These are phyloP conservation scores for Trissolcus basalis DNA, from an alignment of 1,140 invertebrate genomes.

Conservation along the genomic window DNA sequence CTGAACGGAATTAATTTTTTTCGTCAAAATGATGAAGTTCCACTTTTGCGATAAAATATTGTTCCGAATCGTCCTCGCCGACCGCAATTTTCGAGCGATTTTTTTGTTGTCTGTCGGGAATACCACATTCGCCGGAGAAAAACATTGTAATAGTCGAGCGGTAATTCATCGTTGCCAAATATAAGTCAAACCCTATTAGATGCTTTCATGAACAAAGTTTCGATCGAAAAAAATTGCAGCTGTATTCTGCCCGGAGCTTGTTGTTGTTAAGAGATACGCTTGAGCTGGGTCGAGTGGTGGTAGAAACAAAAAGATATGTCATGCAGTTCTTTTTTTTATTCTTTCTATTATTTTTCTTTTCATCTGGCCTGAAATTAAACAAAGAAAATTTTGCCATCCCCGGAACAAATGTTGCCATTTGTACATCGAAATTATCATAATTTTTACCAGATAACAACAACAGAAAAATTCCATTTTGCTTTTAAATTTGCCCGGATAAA, in stretches of 20 bases:
- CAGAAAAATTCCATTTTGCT: no score
- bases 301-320: slow-evolving; percentile 25
- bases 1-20: no score
- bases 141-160: slow-evolving; percentile 36
- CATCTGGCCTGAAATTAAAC: no score
- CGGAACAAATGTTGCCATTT: no score
- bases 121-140: slow-evolving; percentile 27
- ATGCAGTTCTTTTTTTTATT: slow-evolving; percentile 18
- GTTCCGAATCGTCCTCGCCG: no score
- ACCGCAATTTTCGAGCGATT: no score
- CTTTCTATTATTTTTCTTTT: not conserved
- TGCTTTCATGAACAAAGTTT: slow-evolving; percentile 10
- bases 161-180: slow-evolving; percentile 52
- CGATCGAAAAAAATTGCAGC: slow-evolving; percentile 13
- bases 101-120: slow-evolving; percentile 2
- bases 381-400: no score
- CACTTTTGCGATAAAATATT: no score
- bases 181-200: slow-evolving; percentile 48
- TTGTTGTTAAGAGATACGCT: slow-evolving; percentile 23
- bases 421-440: no score
- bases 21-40: no score
- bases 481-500: no score
- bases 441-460: no score
- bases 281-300: slow-evolving; percentile 19
- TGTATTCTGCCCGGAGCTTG: slow-evolving; percentile 6